Evolutionary conservation across 2,888 invertebrate genomes (phyloP), one percentile per base, ranked within the genome.

Genomic region (Lasioglossum figueresi): DNA sequence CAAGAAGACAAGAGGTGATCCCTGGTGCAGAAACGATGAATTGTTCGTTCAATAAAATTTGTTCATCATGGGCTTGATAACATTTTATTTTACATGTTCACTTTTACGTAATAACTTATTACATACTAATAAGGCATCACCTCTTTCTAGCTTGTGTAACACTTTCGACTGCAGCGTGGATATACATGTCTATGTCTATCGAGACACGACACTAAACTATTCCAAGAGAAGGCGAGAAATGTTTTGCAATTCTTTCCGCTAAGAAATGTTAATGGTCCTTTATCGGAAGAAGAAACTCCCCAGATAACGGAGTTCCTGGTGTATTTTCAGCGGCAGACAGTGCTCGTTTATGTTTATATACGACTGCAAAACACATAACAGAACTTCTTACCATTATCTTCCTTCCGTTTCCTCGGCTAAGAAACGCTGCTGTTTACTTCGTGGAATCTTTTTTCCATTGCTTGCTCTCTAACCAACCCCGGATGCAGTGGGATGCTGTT

Each of bases 321-420:
- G 52, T 45, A 37, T n/a, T 66, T 66, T 27, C 37, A 45, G 76
- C 43, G 31, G 4, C 16, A 5, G 37, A 45, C 23, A 31, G 68
- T 10, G 16, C 45, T 37, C 72, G 56, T 70, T 77, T 48, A 34
- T 40, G 45, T 70, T 77, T 48, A 10, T 40, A 48, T 45, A 37
- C 37, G 27, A 8, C 23, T 48, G 31, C 16, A 48, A 77, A 19
- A n/a, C 37, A 8, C 37, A 10, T 12, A 34, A 68, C 34, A 34
- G 56, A 73, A 63, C 52, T 63, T 52, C 56, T 73, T 73, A 52
- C 45, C 45, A 19, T 59, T 68, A 59, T 37, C 82, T 48, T 45
- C 19, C 68, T 45, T 56, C 48, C 16, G 76, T 76, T 76, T 73
- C 34, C 76, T 56, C 14, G 31, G 56, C 5, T 45, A 76, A 76